Conservation (phyloP, 2,888 invertebrate genomes). For the Sphaerophoria taeniata region DNA sequence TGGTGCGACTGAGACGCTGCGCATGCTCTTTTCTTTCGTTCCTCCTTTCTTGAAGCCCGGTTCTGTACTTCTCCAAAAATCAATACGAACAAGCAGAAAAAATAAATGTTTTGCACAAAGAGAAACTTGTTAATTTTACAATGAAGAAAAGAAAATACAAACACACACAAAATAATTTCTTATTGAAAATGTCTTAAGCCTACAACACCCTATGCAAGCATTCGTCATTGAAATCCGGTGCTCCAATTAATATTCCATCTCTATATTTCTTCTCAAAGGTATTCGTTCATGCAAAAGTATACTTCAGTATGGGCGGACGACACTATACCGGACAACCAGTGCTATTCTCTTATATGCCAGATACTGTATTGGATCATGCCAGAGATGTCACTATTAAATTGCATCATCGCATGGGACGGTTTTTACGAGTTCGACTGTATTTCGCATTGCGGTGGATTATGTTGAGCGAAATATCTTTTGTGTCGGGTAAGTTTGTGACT, state of each 20-base stretch:
- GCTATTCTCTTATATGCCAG: conserved; percentile 89
- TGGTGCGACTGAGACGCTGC: no score
- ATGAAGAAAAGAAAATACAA: not conserved
- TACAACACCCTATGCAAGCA: not conserved
- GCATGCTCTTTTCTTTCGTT: no score
- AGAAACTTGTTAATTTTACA: no score
- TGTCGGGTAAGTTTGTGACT: conserved; percentile 86
- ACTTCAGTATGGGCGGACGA: conserved; percentile 89
- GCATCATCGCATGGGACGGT: conserved; percentile 89
- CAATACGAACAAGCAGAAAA: no score
- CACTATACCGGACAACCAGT: conserved; percentile 89
- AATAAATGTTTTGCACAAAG: no score
- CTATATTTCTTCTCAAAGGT: conserved; percentile 84
- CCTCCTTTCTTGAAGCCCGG: no score
- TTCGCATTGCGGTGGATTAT: conserved; percentile 93
- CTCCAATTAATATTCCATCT: conserved; percentile 22
- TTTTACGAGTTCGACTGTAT: conserved; percentile 89
- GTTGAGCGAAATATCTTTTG: conserved; percentile 92
- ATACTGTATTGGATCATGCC: conserved; percentile 89
- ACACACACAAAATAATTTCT: not conserved
- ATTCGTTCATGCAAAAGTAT: conserved; percentile 90
- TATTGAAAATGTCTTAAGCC: no score
- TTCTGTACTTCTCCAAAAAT: no score
- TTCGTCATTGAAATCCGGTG: conserved; percentile 1
- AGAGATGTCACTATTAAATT: conserved; percentile 91